Conservation (phyloP, 1,140 invertebrate species). For the Temnothorax nylanderi region DNA sequence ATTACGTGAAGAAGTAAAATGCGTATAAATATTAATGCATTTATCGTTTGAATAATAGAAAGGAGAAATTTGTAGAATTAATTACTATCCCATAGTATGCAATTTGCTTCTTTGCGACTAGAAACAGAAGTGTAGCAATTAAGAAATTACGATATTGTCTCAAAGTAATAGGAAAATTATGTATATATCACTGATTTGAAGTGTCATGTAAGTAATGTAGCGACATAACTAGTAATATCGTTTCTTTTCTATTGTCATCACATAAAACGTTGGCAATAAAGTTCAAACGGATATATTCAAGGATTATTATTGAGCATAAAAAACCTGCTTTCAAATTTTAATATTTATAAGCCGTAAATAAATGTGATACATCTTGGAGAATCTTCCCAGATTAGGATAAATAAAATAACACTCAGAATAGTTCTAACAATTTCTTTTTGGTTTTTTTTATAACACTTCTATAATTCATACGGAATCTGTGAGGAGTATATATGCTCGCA, state of each 20-base stretch:
- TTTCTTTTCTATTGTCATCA: constrained; percentile 25
- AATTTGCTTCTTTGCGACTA: not conserved
- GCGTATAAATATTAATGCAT: not conserved
- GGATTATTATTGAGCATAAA: constrained; percentile 13
- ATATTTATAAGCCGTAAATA: not conserved
- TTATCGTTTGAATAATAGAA: constrained; percentile 20
- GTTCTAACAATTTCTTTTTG: constrained; percentile 43
- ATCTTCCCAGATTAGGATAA: constrained; percentile 26
- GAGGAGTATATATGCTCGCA: not conserved
- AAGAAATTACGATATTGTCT: constrained; percentile 1
- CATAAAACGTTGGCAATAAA: constrained; percentile 44
- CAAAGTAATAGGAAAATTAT: not conserved
- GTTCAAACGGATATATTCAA: constrained; percentile 18
- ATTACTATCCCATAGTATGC: not conserved
- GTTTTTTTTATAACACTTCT: constrained; percentile 46
- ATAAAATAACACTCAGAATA: constrained; percentile 36
- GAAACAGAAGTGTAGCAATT: not conserved
- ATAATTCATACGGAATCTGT: constrained; percentile 25
- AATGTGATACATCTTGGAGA: not conserved
- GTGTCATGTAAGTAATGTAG: constrained; percentile 4
- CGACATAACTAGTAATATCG: not conserved
- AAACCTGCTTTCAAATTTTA: not conserved
- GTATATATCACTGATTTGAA: not conserved
- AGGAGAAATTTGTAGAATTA: constrained; percentile 2
- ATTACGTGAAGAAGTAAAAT: constrained; percentile 1